Conservation (phyloP, 2,113 vertebrate genomes). For the Myiozetetes cayanensis region DNA sequence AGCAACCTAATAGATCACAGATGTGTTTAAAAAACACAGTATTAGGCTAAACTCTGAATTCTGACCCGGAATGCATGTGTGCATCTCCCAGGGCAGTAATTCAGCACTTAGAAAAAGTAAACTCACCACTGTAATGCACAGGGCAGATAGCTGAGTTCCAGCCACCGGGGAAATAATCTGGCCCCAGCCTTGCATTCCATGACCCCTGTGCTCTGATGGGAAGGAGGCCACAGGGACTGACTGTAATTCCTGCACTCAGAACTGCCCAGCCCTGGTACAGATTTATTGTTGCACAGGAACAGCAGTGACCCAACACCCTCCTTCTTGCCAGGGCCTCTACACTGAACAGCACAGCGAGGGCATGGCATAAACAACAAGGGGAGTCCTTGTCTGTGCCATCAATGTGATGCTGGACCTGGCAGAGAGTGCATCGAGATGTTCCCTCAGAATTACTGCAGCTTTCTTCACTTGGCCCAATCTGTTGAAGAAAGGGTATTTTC, state of each 20-base stretch:
- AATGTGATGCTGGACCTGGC: not conserved
- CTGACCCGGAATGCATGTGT: not conserved
- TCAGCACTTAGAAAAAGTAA: slow-evolving; percentile 38
- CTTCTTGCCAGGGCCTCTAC: not conserved
- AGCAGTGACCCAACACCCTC: not conserved
- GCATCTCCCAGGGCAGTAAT: slow-evolving; percentile 36
- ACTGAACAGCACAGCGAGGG: not conserved
- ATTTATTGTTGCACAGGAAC: slow-evolving; percentile 6
- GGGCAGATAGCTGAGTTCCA: slow-evolving; percentile 25
- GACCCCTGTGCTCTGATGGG: not conserved
- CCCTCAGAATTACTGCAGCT: not conserved
- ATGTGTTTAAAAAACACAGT: slow-evolving; percentile 40
- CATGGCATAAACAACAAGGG: not conserved
- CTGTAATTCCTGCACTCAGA: not conserved
- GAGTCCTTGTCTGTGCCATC: not conserved
- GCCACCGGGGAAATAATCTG: slow-evolving; percentile 36
- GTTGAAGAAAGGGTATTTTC: not conserved
- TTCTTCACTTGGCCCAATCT: not conserved
- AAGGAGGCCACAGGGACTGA: slow-evolving; percentile 10
- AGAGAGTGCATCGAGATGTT: not conserved
- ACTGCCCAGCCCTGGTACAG: not conserved
- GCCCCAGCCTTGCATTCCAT: slow-evolving; percentile 4
- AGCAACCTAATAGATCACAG: slow-evolving; percentile 34
- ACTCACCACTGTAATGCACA: not conserved
- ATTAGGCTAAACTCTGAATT: slow-evolving; percentile 7